Conservation (phyloP, 2,888 invertebrate species). For the Troides oblongomaculatus region DNA sequence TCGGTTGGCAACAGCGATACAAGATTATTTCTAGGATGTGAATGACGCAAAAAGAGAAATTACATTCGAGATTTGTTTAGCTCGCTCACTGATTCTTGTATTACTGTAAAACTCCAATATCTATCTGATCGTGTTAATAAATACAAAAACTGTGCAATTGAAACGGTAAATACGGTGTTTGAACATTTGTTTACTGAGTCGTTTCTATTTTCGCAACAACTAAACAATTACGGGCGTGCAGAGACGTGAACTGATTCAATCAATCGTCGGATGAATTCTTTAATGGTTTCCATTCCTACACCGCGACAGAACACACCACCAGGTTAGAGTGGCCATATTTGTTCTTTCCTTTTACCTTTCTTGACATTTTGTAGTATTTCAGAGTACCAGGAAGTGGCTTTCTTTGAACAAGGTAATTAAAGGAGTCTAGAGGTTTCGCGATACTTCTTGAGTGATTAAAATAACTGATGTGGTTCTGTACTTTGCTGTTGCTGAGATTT, state of each 20-base stretch:
- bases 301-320: slow-evolving; percentile 6
- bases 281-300: slow-evolving; percentile 12
- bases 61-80: background rate
- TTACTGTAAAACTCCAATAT: background rate
- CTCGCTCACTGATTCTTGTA: background rate
- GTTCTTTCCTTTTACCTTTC: background rate
- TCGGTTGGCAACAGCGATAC: background rate
- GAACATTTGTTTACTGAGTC: slow-evolving; percentile 32
- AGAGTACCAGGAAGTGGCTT: no score
- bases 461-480: no score
- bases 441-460: no score
- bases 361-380: background rate
- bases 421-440: no score
- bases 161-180: slow-evolving; percentile 13
- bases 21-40: no score
- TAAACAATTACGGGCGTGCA: slow-evolving; percentile 36
- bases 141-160: slow-evolving; percentile 8
- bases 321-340: slow-evolving; percentile 11
- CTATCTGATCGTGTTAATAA: background rate
- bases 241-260: slow-evolving; percentile 24
- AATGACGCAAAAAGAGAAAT: background rate
- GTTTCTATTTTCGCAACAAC: slow-evolving; percentile 43
- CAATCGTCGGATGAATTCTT: slow-evolving; percentile 26
- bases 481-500: no score
- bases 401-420: no score